A percentile compares a stretch with the other conserved stretches of the same genome.
Conservation (phyloP, 2,888 invertebrate species). For the Agrilus biguttatus region DNA sequence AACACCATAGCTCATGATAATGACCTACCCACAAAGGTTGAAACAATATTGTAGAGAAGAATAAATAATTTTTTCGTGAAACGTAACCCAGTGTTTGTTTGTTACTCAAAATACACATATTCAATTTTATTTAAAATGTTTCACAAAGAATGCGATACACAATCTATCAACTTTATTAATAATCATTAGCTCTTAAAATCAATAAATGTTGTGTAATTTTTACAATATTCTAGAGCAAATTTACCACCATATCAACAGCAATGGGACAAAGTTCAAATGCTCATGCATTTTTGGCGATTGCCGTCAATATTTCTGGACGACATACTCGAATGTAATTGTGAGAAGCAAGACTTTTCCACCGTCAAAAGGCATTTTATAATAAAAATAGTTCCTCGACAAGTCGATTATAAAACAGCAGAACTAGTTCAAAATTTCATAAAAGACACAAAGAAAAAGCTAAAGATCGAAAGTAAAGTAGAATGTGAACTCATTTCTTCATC, state of each 20-base stretch:
- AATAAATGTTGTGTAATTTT: no score
- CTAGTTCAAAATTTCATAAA: constrained; percentile 18
- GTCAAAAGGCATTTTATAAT: constrained; percentile 24
- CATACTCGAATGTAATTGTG: constrained; percentile 24
- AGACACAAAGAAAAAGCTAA: constrained; percentile 17
- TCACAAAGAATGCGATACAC: no score
- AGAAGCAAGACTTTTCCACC: constrained; percentile 20
- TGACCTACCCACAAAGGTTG: no score
- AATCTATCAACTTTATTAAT: no score
- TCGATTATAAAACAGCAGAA: constrained; percentile 15
- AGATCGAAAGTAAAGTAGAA: constrained; percentile 23
- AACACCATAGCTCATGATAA: no score
- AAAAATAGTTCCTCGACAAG: constrained; percentile 29
- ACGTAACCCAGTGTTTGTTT: no score
- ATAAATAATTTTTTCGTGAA: no score
- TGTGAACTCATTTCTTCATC: constrained; percentile 19
- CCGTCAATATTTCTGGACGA: constrained; percentile 25
- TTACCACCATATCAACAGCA: constrained; percentile 23
- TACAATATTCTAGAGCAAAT: constrained; percentile 12
- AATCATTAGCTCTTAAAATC: no score
- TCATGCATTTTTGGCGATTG: constrained; percentile 34
- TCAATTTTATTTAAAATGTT: no score
- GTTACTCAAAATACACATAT: no score
- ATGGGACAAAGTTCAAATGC: constrained; percentile 27
- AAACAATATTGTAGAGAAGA: no score